Evolutionary conservation across 2,113 vertebrate species (phyloP).

Genomic region (Phasianus colchicus): DNA sequence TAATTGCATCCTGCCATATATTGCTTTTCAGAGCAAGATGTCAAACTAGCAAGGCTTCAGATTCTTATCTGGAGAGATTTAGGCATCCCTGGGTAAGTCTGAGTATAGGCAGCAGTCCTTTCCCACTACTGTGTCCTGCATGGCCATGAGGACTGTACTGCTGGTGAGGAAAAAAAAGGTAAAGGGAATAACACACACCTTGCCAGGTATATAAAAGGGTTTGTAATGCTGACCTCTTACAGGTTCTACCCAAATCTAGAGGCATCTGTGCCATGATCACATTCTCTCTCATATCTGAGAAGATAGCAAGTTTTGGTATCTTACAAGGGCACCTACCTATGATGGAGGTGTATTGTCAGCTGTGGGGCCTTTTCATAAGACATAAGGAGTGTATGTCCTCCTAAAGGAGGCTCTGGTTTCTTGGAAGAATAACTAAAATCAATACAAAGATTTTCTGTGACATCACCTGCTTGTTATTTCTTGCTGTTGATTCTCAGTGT

Average conservation of each 20-base stretch:
- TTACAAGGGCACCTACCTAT: fast-evolving
- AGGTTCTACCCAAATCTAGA: background rate
- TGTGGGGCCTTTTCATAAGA: background rate
- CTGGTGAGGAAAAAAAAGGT: too few species aligned
- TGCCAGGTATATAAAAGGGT: background rate
- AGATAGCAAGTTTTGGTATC: background rate
- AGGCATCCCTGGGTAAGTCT: background rate
- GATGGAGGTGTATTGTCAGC: background rate
- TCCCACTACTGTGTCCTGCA: background rate
- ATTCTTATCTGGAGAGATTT: background rate
- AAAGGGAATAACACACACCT: background rate
- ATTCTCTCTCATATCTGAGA: background rate
- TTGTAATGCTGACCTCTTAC: background rate
- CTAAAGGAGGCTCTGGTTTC: background rate
- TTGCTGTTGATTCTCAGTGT: background rate
- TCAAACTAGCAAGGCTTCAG: background rate
- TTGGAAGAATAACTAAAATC: background rate
- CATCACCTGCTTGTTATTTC: background rate
- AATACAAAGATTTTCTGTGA: background rate
- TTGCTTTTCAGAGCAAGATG: background rate
- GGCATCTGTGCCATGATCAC: fast-evolving
- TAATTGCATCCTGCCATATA: background rate
- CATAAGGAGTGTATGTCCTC: background rate
- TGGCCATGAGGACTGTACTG: fast-evolving
- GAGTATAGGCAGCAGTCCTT: background rate